Evolutionary conservation across 2,888 invertebrate species (phyloP).

Genomic region (Busseola fusca): DNA sequence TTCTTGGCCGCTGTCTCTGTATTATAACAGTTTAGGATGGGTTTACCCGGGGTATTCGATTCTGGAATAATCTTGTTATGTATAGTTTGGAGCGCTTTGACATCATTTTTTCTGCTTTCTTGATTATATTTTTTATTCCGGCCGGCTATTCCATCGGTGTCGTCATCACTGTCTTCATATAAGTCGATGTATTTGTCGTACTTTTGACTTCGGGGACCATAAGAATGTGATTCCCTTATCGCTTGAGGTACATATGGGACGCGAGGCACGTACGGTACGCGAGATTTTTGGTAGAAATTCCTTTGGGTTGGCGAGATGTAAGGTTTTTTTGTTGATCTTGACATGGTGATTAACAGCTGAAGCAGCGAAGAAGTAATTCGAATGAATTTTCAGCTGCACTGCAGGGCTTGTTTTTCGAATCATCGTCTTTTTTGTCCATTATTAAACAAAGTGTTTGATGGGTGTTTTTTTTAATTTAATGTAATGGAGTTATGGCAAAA

Average conservation of each 20-base stretch:
- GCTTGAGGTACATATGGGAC: slow-evolving; percentile 9
- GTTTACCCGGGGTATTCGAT: neutral
- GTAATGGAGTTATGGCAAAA: neutral
- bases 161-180: slow-evolving; percentile 7
- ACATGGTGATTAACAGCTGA: slow-evolving; percentile 27
- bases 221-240: slow-evolving; percentile 10
- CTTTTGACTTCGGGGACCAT: slow-evolving; percentile 12
- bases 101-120: neutral
- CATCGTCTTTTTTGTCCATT: slow-evolving; percentile 25
- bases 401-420: neutral
- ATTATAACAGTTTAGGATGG: slow-evolving; percentile 17
- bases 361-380: neutral
- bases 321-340: slow-evolving; percentile 10
- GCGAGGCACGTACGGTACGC: neutral
- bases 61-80: neutral
- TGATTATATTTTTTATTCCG: neutral
- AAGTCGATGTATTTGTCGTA: slow-evolving; percentile 33
- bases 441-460: neutral
- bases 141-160: neutral
- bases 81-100: neutral
- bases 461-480: slow-evolving; percentile 1
- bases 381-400: slow-evolving; percentile 2
- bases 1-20: neutral
- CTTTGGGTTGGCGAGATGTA: neutral
- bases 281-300: slow-evolving; percentile 4